Percentiles rank a stretch among this genome's conserved stretches.
These are phyloP conservation scores for Tricholaema leucomelas DNA, from an alignment of 2,113 vertebrate species.

Conservation along the genomic window DNA sequence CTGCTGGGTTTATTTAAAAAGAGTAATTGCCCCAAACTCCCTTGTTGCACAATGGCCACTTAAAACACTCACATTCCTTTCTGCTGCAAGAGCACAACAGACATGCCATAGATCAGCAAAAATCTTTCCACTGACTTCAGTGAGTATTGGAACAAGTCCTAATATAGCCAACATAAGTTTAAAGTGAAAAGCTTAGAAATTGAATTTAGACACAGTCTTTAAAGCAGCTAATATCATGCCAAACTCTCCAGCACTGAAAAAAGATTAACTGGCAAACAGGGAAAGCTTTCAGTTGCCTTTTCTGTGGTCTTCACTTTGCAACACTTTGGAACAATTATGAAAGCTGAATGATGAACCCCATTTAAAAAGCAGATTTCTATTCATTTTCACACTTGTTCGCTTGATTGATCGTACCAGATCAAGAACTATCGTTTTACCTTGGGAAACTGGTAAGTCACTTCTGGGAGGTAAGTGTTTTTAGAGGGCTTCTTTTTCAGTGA, in stretches of 20 bases:
- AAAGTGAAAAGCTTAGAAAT: conserved; percentile 34
- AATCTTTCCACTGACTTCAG: conserved; percentile 29
- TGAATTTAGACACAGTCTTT: conserved; percentile 18
- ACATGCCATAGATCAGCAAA: conserved; percentile 28
- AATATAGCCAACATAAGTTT: conserved; percentile 1
- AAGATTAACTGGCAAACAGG: background rate
- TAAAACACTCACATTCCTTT: conserved; percentile 7
- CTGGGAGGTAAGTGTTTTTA: conserved; percentile 91
- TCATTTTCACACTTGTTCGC: background rate
- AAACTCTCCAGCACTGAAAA: conserved; percentile 8
- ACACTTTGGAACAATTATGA: background rate
- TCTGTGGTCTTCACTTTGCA: background rate
- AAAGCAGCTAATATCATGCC: background rate
- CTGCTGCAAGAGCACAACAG: background rate
- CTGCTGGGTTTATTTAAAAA: background rate
- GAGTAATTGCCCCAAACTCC: background rate
- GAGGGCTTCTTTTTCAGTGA: conserved; percentile 96
- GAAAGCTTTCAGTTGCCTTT: background rate
- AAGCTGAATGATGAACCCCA: too few relatives aligned
- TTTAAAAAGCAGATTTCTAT: background rate
- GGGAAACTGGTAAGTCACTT: conserved; percentile 98
- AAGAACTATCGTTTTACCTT: conserved; percentile 83
- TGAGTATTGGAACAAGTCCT: conserved; percentile 24
- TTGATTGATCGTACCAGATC: background rate
- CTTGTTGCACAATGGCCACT: background rate